Evolutionary conservation across 1,140 invertebrate genomes (phyloP).

Genomic region (Formica selysi): DNA sequence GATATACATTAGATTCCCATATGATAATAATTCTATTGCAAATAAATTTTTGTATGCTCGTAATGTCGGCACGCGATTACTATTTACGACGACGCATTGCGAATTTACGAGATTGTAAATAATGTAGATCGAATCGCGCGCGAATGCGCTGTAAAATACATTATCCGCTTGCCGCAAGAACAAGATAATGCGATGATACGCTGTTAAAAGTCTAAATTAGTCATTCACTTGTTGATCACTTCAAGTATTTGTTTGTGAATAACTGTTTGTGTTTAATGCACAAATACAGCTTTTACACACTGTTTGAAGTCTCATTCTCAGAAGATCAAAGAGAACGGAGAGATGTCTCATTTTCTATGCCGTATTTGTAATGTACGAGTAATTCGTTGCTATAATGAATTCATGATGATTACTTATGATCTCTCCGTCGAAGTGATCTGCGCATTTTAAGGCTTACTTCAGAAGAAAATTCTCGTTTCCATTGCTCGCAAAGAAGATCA

Average conservation of each 20-base stretch:
- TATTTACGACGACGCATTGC: neutral
- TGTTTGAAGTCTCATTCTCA: neutral
- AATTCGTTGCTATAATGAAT: conserved; percentile 14
- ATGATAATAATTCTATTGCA: neutral
- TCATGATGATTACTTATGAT: conserved; percentile 52
- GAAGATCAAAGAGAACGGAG: neutral
- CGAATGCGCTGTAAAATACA: neutral
- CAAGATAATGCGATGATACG: conserved; percentile 15
- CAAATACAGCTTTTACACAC: neutral
- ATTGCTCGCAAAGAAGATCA: neutral
- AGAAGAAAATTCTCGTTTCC: neutral
- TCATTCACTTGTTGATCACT: conserved; percentile 51
- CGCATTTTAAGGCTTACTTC: neutral
- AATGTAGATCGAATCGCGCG: neutral
- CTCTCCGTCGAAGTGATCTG: neutral
- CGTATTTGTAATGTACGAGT: neutral
- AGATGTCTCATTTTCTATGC: neutral
- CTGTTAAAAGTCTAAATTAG: conserved; percentile 33
- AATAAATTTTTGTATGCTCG: neutral
- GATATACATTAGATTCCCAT: neutral
- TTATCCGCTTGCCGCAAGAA: neutral
- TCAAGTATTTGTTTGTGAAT: neutral
- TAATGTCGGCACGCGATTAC: neutral
- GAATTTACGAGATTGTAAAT: conserved; percentile 4
- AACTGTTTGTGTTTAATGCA: conserved; percentile 17